phyloP scores from a whole-genome alignment of 2,888 invertebrate species.

The Pyrrhia umbra region DNA sequence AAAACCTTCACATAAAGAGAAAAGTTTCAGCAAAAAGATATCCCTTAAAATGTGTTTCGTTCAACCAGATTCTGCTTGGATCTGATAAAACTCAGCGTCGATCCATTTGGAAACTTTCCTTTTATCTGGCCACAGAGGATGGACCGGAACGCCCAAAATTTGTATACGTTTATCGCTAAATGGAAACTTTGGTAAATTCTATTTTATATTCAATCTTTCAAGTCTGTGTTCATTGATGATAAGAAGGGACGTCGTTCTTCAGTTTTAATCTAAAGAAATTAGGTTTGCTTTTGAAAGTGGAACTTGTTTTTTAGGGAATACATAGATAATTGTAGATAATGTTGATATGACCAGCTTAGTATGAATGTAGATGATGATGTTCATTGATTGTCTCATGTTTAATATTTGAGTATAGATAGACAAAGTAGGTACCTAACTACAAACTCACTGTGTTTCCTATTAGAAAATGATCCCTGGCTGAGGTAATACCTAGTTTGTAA shows the following conservation, averaged over 20 bases:
- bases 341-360: neutral
- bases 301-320: conserved; percentile 9
- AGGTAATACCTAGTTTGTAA: too few relatives aligned
- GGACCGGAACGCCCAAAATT: conserved; percentile 72
- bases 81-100: conserved; percentile 74
- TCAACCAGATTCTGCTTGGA: conserved; percentile 66
- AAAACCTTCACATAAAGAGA: conserved; percentile 67
- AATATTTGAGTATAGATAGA: too few relatives aligned
- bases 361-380: neutral
- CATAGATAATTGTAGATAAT: conserved; percentile 15
- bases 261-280: conserved; percentile 61
- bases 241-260: conserved; percentile 62
- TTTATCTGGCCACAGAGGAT: conserved; percentile 72
- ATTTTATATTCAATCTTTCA: conserved; percentile 78
- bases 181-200: conserved; percentile 72
- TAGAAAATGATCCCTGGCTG: too few relatives aligned
- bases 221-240: conserved; percentile 68
- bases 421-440: too few relatives aligned
- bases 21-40: conserved; percentile 71
- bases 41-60: conserved; percentile 66
- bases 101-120: conserved; percentile 78
- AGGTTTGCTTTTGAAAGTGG: conserved; percentile 45
- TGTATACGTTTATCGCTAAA: conserved; percentile 75
- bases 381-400: too few relatives aligned
- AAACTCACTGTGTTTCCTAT: too few relatives aligned